Evolutionary conservation across 2,113 vertebrate species (phyloP), one percentile per base, ranked within the genome.

Genomic region (Lasiurus cinereus): DNA sequence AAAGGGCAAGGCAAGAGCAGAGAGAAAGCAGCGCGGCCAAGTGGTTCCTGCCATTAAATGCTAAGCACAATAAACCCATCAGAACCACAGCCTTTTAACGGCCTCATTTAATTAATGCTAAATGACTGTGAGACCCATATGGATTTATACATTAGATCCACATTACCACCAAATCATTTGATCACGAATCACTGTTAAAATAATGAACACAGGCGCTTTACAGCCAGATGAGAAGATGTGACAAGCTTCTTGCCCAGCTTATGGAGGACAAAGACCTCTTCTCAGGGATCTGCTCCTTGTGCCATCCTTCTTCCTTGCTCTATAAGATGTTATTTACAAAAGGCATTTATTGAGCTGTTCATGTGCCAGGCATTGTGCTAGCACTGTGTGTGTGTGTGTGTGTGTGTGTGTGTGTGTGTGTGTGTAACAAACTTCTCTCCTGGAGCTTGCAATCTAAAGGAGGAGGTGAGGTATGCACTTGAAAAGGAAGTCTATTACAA

Each of bases 31-130:
- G 11, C 91, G 48, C 54, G 94, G 90, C 43, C 29, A 5, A 90
- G 88, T 73, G 92, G 67, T 74, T 92, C 78, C 79, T 78, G 88
- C 92, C 94, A 77, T 97, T 97, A 91, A 95, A 94, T 93, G 97
- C 97, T 84, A 88, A 97, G 93, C 27, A 46, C 95, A 90, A 97
- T 97, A 96, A 98, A 96, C 97, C 70, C 91, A 24, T 76, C 14
- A 92, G 95, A 92, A 97, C 95, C 95, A n/a, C 0, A 91, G 96
- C 78, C 36, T 92, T 95, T 50, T 33, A 97, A 97, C 19, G 92
- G 90, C 70, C 59, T 94, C 0, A 1, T 97, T 97, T 98, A 98
- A 98, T 98, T 98, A 98, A 98, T 97, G 92, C 95, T 96, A 48
- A 98, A 93, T 56, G 96, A 94, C 95, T 97, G 88, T 69, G 93